These are phyloP conservation scores for Exocentrus adspersus DNA, from an alignment of 2,888 invertebrate species.

Conservation along the genomic window DNA sequence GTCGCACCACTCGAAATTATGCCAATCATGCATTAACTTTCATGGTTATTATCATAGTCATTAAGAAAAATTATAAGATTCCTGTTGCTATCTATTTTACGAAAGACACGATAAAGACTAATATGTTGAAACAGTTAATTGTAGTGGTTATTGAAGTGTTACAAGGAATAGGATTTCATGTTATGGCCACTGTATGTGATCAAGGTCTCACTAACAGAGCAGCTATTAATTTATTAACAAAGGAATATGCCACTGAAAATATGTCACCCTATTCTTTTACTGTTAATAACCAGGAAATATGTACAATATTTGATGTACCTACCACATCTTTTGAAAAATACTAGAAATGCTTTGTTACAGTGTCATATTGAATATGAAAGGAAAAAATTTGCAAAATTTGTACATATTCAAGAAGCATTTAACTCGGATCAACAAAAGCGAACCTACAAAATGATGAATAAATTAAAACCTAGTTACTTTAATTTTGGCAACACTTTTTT, in stretches of 20 bases:
- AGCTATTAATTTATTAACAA: slow-evolving; percentile 4
- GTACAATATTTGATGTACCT: slow-evolving; percentile 26
- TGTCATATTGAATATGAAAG: slow-evolving; percentile 4
- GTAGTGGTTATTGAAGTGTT: slow-evolving; percentile 15
- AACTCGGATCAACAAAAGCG: slow-evolving; percentile 12
- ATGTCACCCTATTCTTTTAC: slow-evolving; percentile 13
- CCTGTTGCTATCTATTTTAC: slow-evolving; percentile 27
- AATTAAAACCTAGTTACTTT: slow-evolving; percentile 21
- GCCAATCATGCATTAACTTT: slow-evolving; percentile 28
- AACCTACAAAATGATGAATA: slow-evolving; percentile 17
- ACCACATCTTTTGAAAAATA: slow-evolving; percentile 32
- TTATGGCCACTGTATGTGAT: slow-evolving; percentile 25
- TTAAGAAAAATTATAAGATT: slow-evolving; percentile 23
- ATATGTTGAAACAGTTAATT: slow-evolving; percentile 19
- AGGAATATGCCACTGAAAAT: background rate
- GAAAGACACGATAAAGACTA: slow-evolving; percentile 16
- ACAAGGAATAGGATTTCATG: slow-evolving; percentile 21
- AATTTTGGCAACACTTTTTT: slow-evolving; percentile 25
- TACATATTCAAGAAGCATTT: slow-evolving; percentile 21
- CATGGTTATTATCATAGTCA: slow-evolving; percentile 20
- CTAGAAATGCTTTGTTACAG: slow-evolving; percentile 26
- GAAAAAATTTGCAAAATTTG: slow-evolving; percentile 21
- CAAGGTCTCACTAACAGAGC: slow-evolving; percentile 21
- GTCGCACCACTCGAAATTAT: slow-evolving; percentile 15
- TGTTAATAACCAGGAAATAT: slow-evolving; percentile 15